A percentile compares a stretch with the other conserved stretches of the same genome.
phyloP scores from a whole-genome alignment of 2,888 invertebrate genomes.

The Anticlea derivata region DNA sequence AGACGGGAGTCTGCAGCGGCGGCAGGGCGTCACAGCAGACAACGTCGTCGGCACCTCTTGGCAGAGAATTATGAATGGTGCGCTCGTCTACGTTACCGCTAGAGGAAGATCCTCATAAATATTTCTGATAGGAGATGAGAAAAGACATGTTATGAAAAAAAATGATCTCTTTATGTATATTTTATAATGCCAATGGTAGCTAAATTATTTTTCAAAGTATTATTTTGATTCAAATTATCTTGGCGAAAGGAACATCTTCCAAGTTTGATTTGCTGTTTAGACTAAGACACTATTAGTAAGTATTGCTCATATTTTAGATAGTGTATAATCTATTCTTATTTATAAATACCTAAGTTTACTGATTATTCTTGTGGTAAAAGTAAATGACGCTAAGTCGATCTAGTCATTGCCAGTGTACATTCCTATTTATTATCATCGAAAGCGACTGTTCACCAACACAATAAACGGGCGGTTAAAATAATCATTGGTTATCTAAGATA shows the following conservation, averaged over 20 bases:
- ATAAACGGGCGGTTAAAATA: neutral
- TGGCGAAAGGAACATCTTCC: slow-evolving; percentile 11
- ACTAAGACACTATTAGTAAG: slow-evolving; percentile 11
- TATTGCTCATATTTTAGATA: slow-evolving; percentile 32
- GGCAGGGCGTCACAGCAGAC: slow-evolving; percentile 89
- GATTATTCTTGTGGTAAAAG: slow-evolving; percentile 14
- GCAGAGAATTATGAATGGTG: slow-evolving; percentile 86
- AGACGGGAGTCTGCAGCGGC: slow-evolving; percentile 87
- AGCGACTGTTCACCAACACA: neutral
- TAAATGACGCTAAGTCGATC: slow-evolving; percentile 32
- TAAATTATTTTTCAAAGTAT: no score
- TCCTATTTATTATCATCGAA: slow-evolving; percentile 20
- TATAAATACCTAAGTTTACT: slow-evolving; percentile 7
- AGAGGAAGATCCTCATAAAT: slow-evolving; percentile 47
- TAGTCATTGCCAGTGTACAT: slow-evolving; percentile 47
- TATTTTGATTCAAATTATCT: slow-evolving; percentile 23
- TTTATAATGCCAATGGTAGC: slow-evolving; percentile 30
- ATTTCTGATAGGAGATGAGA: slow-evolving; percentile 21
- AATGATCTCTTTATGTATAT: slow-evolving; percentile 31
- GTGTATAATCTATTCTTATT: slow-evolving; percentile 21
- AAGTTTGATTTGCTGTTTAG: slow-evolving; percentile 22
- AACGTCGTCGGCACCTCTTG: slow-evolving; percentile 91
- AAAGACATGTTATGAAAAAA: slow-evolving; percentile 26
- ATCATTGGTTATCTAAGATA: neutral
- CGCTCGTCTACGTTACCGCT: slow-evolving; percentile 67